Evolutionary conservation across 2,888 invertebrate genomes (phyloP), one percentile per base, ranked within the genome.

Genomic region (Lissocephala sabroskyi): DNA sequence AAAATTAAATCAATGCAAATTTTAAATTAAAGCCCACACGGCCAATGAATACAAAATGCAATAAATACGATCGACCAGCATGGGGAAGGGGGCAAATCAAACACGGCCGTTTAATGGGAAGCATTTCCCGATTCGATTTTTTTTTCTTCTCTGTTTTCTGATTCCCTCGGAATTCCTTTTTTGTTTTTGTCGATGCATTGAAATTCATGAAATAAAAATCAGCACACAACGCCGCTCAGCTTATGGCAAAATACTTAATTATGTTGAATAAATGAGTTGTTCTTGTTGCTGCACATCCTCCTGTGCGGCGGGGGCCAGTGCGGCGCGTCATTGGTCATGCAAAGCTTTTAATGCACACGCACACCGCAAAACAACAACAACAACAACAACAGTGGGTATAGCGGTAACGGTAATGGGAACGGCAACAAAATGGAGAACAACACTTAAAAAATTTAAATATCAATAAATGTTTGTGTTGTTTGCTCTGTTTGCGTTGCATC

Each of bases 211-310:
- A 62, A 70, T 65, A 67, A 65, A 63, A 67, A 68, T 71, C 67
- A 71, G 52, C 60, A 56, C 41, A 60, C 52, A 56, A 1, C 33
- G 13, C 13, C 6, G 23, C 7, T 23, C 56, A 54, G 62, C 56
- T 71, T 71, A 68, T 67, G 73, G 73, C 73, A 67, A 79, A 79
- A 78, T 79, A 78, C 79, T 78, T 78, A 78, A 78, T 78, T 78
- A 75, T 77, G 73, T 77, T 79, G 65, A 73, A 79, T 78, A 78
- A 78, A 75, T 75, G 73, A 78, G 79, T 77, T 71, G 76, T 65
- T 70, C 62, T 65, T 65, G 52, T 37, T 59, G 41, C 30, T 55
- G 45, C 30, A 49, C 41, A 17, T 49, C 39, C 9, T 60, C 51
- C 1, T 39, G 37, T 52, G 52, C 42, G 47, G 60, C 52, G 63